A percentile compares a stretch with the other conserved stretches of the same genome.
Evolutionary conservation across 1,140 invertebrate species (phyloP).

Genomic region (Drosophila repleta): DNA sequence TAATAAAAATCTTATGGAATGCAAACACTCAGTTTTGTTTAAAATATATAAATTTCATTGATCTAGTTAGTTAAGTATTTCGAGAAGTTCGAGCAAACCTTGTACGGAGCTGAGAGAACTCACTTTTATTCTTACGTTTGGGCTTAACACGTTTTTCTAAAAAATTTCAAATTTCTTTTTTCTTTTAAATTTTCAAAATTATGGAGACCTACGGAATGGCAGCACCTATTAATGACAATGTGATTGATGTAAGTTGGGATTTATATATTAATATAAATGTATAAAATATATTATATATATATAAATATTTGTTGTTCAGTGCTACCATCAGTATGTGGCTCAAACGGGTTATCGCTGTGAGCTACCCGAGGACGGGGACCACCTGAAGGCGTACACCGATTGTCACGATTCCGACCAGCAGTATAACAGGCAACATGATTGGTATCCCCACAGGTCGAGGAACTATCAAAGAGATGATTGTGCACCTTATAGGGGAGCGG

Average conservation of each 20-base stretch:
- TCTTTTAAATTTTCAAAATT: constrained; percentile 42
- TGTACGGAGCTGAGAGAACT: background rate
- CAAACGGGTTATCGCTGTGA: constrained; percentile 30
- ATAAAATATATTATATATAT: no score
- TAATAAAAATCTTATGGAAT: background rate
- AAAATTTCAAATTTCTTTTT: constrained; percentile 20
- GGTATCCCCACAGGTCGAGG: background rate
- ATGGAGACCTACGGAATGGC: constrained; percentile 38
- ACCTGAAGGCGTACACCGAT: constrained; percentile 1
- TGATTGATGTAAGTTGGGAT: constrained; percentile 26
- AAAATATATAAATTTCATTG: background rate
- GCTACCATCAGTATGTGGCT: constrained; percentile 43
- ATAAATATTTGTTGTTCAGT: constrained; percentile 10
- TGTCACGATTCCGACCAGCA: background rate
- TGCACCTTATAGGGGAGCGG: background rate
- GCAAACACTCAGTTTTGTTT: background rate
- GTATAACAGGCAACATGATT: background rate
- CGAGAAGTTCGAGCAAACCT: background rate
- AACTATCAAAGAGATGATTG: background rate
- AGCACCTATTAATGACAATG: constrained; percentile 16
- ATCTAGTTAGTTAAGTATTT: background rate
- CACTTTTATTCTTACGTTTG: constrained; percentile 11
- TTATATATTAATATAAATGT: no score
- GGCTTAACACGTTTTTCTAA: constrained; percentile 26
- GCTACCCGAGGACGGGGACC: constrained; percentile 14